These are phyloP conservation scores for Sander lucioperca DNA, from an alignment of 2,113 vertebrate genomes.

Conservation along the genomic window DNA sequence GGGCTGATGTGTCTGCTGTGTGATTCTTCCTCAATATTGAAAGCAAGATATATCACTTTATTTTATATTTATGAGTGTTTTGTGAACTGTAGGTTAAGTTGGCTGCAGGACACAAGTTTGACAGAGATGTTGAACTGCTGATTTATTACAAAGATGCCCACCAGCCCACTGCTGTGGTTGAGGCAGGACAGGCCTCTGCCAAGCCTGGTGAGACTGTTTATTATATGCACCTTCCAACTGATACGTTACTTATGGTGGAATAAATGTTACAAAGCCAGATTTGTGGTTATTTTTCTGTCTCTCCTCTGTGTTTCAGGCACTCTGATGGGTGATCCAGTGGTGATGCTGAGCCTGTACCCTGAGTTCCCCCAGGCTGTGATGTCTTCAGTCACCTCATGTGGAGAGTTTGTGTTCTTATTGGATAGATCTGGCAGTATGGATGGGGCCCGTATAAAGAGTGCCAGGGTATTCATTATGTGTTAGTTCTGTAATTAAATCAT, in stretches of 20 bases:
- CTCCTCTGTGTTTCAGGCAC: slow-evolving; percentile 70
- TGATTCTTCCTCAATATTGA: background rate
- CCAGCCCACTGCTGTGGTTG: slow-evolving; percentile 83
- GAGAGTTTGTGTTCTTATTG: slow-evolving; percentile 87
- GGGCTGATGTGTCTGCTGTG: background rate
- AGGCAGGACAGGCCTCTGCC: slow-evolving; percentile 73
- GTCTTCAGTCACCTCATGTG: slow-evolving; percentile 64
- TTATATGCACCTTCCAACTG: background rate
- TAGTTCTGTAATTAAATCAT: background rate
- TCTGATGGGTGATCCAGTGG: slow-evolving; percentile 84
- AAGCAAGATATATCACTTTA: background rate
- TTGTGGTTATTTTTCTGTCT: background rate
- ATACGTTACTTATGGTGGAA: background rate
- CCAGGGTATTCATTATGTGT: slow-evolving; percentile 78
- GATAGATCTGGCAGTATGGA: slow-evolving; percentile 86
- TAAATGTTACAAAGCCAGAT: background rate
- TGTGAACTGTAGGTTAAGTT: slow-evolving; percentile 81
- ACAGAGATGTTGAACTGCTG: slow-evolving; percentile 86
- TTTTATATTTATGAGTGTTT: background rate
- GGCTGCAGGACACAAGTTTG: slow-evolving; percentile 86
- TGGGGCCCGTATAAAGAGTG: slow-evolving; percentile 79
- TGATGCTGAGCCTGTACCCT: slow-evolving; percentile 90
- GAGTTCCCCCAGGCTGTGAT: slow-evolving; percentile 78
- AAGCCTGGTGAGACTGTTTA: slow-evolving; percentile 72
- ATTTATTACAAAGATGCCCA: slow-evolving; percentile 85